Evolutionary conservation across 2,888 invertebrate genomes (phyloP).

Genomic region (Lumbricus terrestris): DNA sequence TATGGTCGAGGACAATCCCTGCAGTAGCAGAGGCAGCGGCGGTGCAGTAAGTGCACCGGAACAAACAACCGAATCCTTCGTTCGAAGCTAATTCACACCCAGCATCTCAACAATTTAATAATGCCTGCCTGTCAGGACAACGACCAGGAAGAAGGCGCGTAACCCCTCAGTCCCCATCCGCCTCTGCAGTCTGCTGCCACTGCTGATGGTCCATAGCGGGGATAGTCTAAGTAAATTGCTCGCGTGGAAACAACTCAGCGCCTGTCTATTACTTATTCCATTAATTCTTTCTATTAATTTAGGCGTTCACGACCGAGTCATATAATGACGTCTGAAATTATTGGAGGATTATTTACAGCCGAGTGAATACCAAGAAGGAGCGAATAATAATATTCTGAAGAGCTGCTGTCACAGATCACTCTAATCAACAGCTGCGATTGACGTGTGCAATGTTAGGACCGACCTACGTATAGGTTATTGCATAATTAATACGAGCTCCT

Average conservation of each 20-base stretch:
- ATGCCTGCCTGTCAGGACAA: background rate
- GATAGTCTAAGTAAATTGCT: background rate
- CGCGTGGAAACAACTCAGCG: background rate
- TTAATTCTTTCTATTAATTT: background rate
- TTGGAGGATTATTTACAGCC: too few species aligned
- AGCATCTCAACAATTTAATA: background rate
- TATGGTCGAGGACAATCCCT: background rate
- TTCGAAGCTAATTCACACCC: background rate
- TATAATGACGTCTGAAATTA: background rate
- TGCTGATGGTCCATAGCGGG: background rate
- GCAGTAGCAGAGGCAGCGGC: background rate
- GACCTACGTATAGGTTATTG: background rate
- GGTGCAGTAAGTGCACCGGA: background rate
- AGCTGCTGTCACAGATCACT: background rate
- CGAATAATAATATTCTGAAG: background rate
- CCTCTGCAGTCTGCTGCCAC: too few species aligned
- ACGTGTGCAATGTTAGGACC: too few species aligned
- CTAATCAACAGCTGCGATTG: background rate
- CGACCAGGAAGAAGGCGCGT: background rate
- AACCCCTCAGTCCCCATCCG: background rate
- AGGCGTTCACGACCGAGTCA: background rate
- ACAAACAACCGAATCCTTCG: background rate
- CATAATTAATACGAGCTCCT: background rate
- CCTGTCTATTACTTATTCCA: background rate
- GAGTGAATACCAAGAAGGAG: background rate